Conservation (phyloP, 2,888 invertebrate species). For the Andrena hattorfiana region DNA sequence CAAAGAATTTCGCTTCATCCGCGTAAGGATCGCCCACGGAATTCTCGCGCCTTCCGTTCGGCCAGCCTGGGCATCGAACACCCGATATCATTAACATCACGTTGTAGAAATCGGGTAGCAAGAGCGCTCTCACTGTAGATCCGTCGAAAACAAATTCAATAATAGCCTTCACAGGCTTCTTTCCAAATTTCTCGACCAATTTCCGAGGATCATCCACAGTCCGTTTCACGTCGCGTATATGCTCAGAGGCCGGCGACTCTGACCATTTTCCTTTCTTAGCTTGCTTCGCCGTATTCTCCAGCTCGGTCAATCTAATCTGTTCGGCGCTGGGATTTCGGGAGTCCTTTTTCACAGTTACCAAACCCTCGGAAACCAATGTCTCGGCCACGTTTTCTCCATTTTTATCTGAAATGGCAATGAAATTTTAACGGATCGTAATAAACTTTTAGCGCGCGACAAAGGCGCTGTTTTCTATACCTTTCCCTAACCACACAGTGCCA, state of each 20-base stretch:
- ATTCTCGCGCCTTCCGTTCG: conserved; percentile 91
- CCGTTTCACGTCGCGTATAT: conserved; percentile 96
- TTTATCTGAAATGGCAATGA: conserved; percentile 37
- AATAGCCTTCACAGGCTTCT: conserved; percentile 95
- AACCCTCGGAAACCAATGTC: conserved; percentile 94
- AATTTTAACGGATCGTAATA: not conserved
- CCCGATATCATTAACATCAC: conserved; percentile 98
- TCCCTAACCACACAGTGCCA: conserved; percentile 94
- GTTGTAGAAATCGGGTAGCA: conserved; percentile 96
- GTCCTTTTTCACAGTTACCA: conserved; percentile 92
- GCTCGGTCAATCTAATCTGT: conserved; percentile 90
- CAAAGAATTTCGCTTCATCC: conserved; percentile 97
- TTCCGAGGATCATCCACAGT: conserved; percentile 93
- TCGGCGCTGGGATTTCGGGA: conserved; percentile 89
- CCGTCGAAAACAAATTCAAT: conserved; percentile 99
- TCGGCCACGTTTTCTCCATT: conserved; percentile 93
- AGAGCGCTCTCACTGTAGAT: conserved; percentile 96
- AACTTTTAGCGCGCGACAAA: conserved; percentile 5
- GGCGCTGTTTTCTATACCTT: conserved; percentile 86
- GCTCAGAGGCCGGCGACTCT: conserved; percentile 86
- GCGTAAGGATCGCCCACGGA: conserved; percentile 91
- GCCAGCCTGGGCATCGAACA: conserved; percentile 92
- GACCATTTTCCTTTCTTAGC: conserved; percentile 95
- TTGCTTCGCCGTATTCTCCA: conserved; percentile 96
- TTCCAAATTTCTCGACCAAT: conserved; percentile 93